Evolutionary conservation across 2,797 vertebrate genomes (phyloP), one percentile per base, ranked within the genome.

Genomic region (Hydrolagus colliei): DNA sequence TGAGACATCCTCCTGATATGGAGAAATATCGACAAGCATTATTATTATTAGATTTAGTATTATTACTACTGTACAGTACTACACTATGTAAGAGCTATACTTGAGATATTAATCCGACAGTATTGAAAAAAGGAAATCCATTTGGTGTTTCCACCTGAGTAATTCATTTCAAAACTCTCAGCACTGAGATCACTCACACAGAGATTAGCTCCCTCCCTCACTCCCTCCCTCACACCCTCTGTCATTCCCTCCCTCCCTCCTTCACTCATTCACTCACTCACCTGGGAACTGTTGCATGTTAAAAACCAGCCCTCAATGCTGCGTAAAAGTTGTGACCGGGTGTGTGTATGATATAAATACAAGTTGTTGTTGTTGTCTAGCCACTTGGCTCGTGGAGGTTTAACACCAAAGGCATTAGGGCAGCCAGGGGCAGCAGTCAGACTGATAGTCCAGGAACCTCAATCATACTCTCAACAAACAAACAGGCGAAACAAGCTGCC

Each of bases 231-330:
- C 63, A 27, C 27, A 1, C 27, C 27, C 27, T 27, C 27, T 27
- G 27, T 71, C 13, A 62, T 12, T 35, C 65, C 11, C 65, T 9
- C 1, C 62, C 62, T 85, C 63, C 27, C 27, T 5, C 63, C 41
- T 6, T 52, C 41, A 3, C 41, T 52, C 41, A 6, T 6, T 52
- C 41, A 6, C 41, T 52, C 52, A 86, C 92, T 92, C 91, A 93
- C 92, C 93, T 93, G 91, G 90, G 86, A 92, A 89, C 85, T 89
- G 87, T 89, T 86, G 87, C 79, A 90, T 63, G 11, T 86, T 80
- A 16, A 80, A 27, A 32, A 82, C 12, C n/a, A n/a, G 0, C 9
- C 27, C 22, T 35, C 62, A 1, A 16, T 35, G 11, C 14, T 6
- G 8, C 18, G 8, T 14, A 68, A 18, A 82, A 82, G n/a, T 10